These are phyloP conservation scores for Acanthurus leucopareius DNA, from an alignment of 2,797 vertebrate species.

Conservation along the genomic window DNA sequence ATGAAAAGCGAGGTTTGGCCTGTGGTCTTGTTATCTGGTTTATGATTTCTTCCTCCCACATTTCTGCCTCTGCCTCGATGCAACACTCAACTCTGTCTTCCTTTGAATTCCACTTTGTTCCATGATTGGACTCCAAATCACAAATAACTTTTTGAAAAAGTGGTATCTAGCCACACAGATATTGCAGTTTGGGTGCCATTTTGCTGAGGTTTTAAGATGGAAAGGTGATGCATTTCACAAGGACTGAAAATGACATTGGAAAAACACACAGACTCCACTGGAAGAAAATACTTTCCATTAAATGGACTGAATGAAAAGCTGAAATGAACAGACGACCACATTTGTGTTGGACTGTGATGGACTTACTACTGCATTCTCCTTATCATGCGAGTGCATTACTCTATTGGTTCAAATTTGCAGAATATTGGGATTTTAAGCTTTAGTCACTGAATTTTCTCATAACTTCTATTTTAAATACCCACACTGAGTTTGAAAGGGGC, in stretches of 20 bases:
- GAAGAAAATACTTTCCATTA: slow-evolving; percentile 8
- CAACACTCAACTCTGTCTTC: slow-evolving; percentile 20
- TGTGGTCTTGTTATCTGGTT: slow-evolving; percentile 42
- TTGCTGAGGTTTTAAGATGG: background rate
- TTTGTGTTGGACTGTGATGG: background rate
- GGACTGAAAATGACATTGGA: background rate
- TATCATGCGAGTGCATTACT: background rate
- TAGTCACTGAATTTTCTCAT: background rate
- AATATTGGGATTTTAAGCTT: background rate
- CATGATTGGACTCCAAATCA: background rate
- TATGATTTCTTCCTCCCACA: slow-evolving; percentile 55
- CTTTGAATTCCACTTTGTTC: background rate
- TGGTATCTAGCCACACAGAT: background rate
- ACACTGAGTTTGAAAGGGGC: background rate
- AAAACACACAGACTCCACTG: background rate
- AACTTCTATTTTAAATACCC: background rate
- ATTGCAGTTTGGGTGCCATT: background rate
- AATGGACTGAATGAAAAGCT: background rate
- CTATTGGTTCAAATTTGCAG: slow-evolving; percentile 1
- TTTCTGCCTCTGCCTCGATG: slow-evolving; percentile 19
- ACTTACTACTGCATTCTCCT: background rate
- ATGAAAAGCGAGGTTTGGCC: slow-evolving; percentile 39
- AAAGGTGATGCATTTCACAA: background rate
- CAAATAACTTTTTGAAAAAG: background rate
- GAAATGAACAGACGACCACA: slow-evolving; percentile 3